These are phyloP conservation scores for Amphimedon queenslandica DNA, from an alignment of 37 sponge, comb jelly and placozoan genomes.

Conservation along the genomic window DNA sequence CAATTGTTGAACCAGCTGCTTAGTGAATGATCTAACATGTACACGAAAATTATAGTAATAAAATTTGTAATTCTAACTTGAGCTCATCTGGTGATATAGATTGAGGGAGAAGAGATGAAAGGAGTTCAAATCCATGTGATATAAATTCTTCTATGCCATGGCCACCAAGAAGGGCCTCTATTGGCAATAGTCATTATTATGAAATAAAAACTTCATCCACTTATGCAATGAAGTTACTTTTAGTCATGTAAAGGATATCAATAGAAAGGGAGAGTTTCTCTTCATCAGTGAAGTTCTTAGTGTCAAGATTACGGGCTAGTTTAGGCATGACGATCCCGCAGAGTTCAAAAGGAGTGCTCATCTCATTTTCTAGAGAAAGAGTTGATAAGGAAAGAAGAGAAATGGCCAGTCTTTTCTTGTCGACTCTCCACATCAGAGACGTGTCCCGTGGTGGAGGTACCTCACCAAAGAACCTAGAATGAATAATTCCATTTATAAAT, in stretches of 20 bases:
- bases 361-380: constrained; percentile 24
- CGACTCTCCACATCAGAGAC: constrained; percentile 38
- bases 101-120: constrained; percentile 23
- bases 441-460: constrained; percentile 31
- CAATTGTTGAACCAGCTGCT: constrained; percentile 52
- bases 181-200: no score
- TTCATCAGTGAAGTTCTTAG: constrained; percentile 33
- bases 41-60: neutral
- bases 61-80: constrained; percentile 6
- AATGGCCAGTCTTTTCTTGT: constrained; percentile 56
- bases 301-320: constrained; percentile 55
- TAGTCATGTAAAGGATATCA: constrained; percentile 38
- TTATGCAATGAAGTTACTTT: constrained; percentile 4
- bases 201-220: no score
- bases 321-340: constrained; percentile 61
- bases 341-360: constrained; percentile 57
- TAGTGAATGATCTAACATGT: constrained; percentile 29
- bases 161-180: constrained; percentile 45
- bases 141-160: constrained; percentile 50
- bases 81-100: constrained; percentile 19
- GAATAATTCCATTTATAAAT: no score
- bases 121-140: constrained; percentile 63
- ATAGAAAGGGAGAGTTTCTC: constrained; percentile 34
- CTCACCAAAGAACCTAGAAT: constrained; percentile 51
- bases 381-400: constrained; percentile 37